Base-by-base conservation (phyloP, 2,113 vertebrate genomes). In the Donacobius atricapilla region DNA sequence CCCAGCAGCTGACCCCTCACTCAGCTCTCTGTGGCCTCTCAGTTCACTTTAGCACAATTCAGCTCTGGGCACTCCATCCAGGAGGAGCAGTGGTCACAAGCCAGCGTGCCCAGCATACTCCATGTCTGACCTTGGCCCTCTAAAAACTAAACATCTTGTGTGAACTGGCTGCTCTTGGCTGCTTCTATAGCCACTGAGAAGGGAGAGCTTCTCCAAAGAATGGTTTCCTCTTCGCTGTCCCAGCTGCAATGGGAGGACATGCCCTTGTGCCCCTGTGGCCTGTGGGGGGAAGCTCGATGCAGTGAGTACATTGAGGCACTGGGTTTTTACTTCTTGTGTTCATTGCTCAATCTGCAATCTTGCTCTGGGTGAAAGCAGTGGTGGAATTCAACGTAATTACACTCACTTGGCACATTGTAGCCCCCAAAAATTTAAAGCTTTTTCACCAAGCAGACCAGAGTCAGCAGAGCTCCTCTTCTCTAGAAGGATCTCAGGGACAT, bases 241-340 rank as follows among this genome's bases (percentile, higher is more conserved):
- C 15, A 18, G 5, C 15, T 83, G 53, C 48, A 53, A 10, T 11
- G 44, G 39, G 33, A 63, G 22, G 37, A 66, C 56, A 19, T 51
- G 21, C 3, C 18, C 18, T 17, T 17, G 3, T 68, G 25, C 44
- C 31, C 35, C 25, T 11, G 8, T 33, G 53, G 31, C 17, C 42
- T 25, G 3, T 0, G 3, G 39, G 70, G 23, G 63, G 57, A 72
- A 19, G 21, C 9, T 92, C 18, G 1, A 1, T 35, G 33, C 45
- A 53, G 15, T 3, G 45, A 60, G 45, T 15, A 20, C 4, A 27
- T 33, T 5, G 16, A 77, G 71, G 39, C 16, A 12, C 2, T 40
- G 25, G 11, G 9, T 15, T 70, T 66, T 84, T 25, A 35, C 15
- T 78, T 63, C 25, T 63, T 4, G 1, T 48, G n/a, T 17, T 73